Percentiles rank a stretch among this genome's conserved stretches.
Conservation (phyloP, 2,888 invertebrate genomes). For the Eristalinus aeneus region DNA sequence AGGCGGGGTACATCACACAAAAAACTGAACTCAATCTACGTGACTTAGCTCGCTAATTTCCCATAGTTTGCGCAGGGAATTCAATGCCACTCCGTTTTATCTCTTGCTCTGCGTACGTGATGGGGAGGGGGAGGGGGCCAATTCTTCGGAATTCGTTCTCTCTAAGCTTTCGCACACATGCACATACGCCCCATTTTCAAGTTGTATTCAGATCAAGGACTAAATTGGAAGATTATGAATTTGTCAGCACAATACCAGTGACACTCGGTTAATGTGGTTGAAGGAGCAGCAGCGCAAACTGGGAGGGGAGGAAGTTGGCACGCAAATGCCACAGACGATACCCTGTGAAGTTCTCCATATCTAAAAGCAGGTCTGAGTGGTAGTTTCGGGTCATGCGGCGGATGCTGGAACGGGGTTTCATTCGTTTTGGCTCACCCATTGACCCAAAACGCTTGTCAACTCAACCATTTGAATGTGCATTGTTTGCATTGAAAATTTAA, state of each 20-base stretch:
- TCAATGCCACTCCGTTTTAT: slow-evolving; percentile 36
- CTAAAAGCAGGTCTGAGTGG: neutral
- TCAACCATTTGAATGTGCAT: slow-evolving; percentile 63
- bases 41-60: slow-evolving; percentile 64
- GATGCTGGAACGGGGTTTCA: slow-evolving; percentile 47
- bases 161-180: slow-evolving; percentile 1
- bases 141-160: slow-evolving; percentile 49
- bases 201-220: slow-evolving; percentile 70
- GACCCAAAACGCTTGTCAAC: slow-evolving; percentile 67
- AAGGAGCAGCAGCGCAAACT: slow-evolving; percentile 35
- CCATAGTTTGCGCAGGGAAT: slow-evolving; percentile 37
- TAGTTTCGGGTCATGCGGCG: neutral
- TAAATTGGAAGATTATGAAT: slow-evolving; percentile 71
- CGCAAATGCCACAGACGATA: neutral
- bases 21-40: slow-evolving; percentile 45
- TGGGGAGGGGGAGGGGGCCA: neutral
- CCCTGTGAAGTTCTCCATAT: neutral
- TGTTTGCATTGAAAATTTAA: slow-evolving; percentile 62
- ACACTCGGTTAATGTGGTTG: slow-evolving; percentile 63
- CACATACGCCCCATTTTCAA: slow-evolving; percentile 54
- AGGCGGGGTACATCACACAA: slow-evolving; percentile 65
- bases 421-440: slow-evolving; percentile 53
- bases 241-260: slow-evolving; percentile 68
- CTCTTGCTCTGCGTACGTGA: slow-evolving; percentile 2
- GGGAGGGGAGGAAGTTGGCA: slow-evolving; percentile 28